These are phyloP conservation scores for Pteruthius melanotis DNA, from an alignment of 2,113 vertebrate species.

Conservation along the genomic window DNA sequence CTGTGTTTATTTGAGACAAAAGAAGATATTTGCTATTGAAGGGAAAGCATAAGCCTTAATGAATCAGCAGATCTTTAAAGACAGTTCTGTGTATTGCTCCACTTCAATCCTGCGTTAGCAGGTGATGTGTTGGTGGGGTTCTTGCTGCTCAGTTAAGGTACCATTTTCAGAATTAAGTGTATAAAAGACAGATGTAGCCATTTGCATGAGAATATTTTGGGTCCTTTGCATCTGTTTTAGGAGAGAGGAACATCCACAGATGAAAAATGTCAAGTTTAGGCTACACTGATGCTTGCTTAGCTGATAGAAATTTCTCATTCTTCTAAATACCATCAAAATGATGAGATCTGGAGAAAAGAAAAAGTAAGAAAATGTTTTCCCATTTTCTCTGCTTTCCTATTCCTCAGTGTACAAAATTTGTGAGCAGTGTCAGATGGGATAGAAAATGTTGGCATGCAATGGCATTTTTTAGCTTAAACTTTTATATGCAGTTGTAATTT, in stretches of 20 bases:
- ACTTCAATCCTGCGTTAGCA: background rate
- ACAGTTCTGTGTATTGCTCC: background rate
- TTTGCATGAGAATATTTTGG: background rate
- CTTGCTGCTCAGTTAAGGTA: background rate
- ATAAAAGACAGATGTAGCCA: accelerated
- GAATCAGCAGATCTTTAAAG: background rate
- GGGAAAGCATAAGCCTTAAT: background rate
- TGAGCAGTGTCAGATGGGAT: background rate
- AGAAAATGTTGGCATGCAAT: background rate
- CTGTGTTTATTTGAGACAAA: slow-evolving; percentile 30
- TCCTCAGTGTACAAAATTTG: background rate
- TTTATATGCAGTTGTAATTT: background rate
- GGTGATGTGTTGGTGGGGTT: background rate
- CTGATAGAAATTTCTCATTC: background rate
- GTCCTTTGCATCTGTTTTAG: background rate
- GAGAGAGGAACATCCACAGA: background rate
- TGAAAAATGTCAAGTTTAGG: background rate
- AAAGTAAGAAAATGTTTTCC: background rate
- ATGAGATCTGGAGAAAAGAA: background rate
- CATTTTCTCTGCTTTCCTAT: background rate
- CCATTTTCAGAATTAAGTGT: background rate
- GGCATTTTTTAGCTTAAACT: background rate
- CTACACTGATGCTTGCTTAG: background rate
- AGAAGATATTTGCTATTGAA: slow-evolving; percentile 2
- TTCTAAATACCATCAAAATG: background rate